Conservation (phyloP, 2,888 invertebrate species). For the Theristus sp. region DNA sequence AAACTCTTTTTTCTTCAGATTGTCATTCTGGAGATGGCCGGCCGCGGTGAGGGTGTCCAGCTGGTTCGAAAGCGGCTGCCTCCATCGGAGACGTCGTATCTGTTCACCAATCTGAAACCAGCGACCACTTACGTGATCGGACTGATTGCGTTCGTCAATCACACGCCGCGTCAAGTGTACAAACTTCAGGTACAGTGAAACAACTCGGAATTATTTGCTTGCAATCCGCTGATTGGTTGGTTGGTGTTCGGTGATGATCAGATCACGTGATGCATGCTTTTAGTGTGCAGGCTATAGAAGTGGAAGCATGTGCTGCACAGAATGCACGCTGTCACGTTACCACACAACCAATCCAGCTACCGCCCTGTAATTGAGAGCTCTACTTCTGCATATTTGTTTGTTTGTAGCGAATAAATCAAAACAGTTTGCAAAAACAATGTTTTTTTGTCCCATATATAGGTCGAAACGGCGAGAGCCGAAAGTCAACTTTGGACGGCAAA, state of each 20-base stretch:
- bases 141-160: conserved; percentile 26
- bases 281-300: neutral
- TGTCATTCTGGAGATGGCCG: conserved; percentile 4
- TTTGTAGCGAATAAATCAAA: too few relatives aligned
- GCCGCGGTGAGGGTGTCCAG: conserved; percentile 3
- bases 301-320: conserved; percentile 2
- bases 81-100: conserved; percentile 14
- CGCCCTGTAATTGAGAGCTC: too few relatives aligned
- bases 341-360: too few relatives aligned
- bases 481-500: neutral
- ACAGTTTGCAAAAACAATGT: too few relatives aligned
- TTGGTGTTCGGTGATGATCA: too few relatives aligned
- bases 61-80: conserved; percentile 20
- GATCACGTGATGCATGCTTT: too few relatives aligned
- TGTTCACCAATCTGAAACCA: conserved; percentile 22
- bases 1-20: too few relatives aligned
- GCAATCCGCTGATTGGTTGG: too few relatives aligned
- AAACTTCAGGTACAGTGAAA: conserved; percentile 11
- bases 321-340: conserved; percentile 1
- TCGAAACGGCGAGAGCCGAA: too few relatives aligned
- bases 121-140: conserved; percentile 20
- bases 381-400: too few relatives aligned
- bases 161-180: conserved; percentile 23
- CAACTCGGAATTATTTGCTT: too few relatives aligned
- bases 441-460: too few relatives aligned